Evolutionary conservation across 2,797 vertebrate genomes (phyloP), one percentile per base, ranked within the genome.

Genomic region (Champsocephalus gunnari): DNA sequence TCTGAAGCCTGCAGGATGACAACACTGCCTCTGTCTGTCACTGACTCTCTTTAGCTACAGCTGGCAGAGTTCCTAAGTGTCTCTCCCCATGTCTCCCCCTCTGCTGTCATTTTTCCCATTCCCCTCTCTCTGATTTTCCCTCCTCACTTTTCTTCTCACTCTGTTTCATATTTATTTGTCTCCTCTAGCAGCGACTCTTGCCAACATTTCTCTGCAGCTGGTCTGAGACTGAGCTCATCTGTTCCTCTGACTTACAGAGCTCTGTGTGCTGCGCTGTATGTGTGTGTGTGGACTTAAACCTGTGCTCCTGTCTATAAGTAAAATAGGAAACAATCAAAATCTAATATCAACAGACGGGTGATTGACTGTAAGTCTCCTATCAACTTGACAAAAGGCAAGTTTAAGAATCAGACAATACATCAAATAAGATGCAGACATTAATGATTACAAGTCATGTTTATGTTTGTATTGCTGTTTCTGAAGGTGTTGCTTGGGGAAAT

Each of bases 171-270:
- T 80, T 53, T 88, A 69, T 81, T 83, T 83, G 75, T 86, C 75
- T 82, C 62, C 56, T 80, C 70, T 45, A 66, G 70, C 79, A 86
- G 87, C 74, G 24, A 71, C 62, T 85, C 80, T 53, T 79, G 86
- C 88, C 89, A 90, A 81, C 77, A 79, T 86, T 80, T 88, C 69
- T 75, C 76, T 87, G 85, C 86, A 89, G 90, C 89, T 91, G 89
- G 86, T 68, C 77, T 34, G 77, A 85, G 75, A 88, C 87, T 90
- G 88, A 75, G 74, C 79, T 93, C 83, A 87, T 93, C 84, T 90
- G 86, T 89, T 85, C 58, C 24, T 79, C 77, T 83, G 79, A 81
- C 86, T 82, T 80, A 73, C 65, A 67, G 49, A 28, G 28, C 28
- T 28, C 28, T 73, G 70, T 51, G 44, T 38, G 1, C 58, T 71